phyloP scores from a whole-genome alignment of 2,888 invertebrate species.

The Temnothorax rugatulus region DNA sequence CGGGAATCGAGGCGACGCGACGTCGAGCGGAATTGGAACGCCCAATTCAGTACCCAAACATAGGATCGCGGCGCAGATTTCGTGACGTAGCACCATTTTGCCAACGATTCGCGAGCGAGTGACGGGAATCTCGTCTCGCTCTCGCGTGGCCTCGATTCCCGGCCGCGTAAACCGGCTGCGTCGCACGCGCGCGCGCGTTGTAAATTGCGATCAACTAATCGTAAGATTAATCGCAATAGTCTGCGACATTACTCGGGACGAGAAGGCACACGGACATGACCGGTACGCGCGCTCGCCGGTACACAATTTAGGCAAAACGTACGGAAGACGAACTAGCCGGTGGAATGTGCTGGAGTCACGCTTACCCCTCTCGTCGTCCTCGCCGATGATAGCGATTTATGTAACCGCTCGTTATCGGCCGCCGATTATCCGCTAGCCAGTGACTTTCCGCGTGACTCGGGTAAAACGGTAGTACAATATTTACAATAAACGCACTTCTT shows the following conservation, averaged over 20 bases:
- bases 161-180: background rate
- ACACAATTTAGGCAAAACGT: background rate
- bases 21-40: background rate
- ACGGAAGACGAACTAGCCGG: no score
- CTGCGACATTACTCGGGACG: slow-evolving; percentile 67
- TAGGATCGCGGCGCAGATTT: background rate
- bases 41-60: background rate
- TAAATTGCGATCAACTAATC: background rate
- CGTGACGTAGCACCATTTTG: slow-evolving; percentile 12
- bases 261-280: slow-evolving; percentile 71
- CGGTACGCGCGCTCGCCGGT: slow-evolving; percentile 19
- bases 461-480: background rate
- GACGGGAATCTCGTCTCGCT: background rate
- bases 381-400: background rate
- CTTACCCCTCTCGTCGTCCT: background rate
- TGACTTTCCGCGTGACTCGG: background rate
- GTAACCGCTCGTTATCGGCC: slow-evolving; percentile 23
- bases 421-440: background rate
- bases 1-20: background rate
- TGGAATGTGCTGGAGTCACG: background rate
- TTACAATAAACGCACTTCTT: no score
- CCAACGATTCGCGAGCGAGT: background rate
- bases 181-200: background rate
- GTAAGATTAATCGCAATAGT: background rate
- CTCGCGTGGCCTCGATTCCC: background rate